Evolutionary conservation across 2,888 invertebrate genomes (phyloP), one percentile per base, ranked within the genome.

Genomic region (Taenaris catops): DNA sequence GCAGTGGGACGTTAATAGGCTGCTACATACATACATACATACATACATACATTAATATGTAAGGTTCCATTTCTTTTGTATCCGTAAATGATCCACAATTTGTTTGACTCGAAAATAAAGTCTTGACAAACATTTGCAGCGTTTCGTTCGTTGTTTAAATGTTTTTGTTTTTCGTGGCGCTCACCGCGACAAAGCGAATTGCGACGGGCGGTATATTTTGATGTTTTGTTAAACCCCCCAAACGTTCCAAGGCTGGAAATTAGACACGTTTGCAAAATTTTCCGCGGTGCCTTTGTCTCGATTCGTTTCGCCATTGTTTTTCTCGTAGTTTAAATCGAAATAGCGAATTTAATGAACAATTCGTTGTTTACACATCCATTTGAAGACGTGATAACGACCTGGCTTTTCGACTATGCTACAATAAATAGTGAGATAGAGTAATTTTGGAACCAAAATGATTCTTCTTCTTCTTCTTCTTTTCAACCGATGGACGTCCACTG

Each of bases 101-200:
- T 8, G 2, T 19, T 28, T 29, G 8, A 21, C 14, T 21, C 7
- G 9, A 7, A 16, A 31, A 23, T 14, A 31, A 23, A 23, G 14
- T 2, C 31, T 21, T 10, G 31, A 16, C 28, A 28, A 28, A 28
- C 16, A 23, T 23, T 23, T 23, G 31, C 31, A 16, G 21, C 27
- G 8, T 31, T 29, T 36, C 18, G 7, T 12, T 21, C 16, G 40
- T 38, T 46, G 32, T 41, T 39, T 27, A 20, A 12, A 8, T 17
- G 42, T 36, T 40, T 38, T 47, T 42, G 45, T 48, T 41, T 20
- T 5, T 8, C 8, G 23, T 12, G 16, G 32, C 28, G 19, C 33
- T 25, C 32, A 31, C 10, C 25, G 27, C 25, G 27, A 25, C 38
- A 44, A 42, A 38, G 32, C 14, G 19, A 3, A 10, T n/a, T n/a